Conservation (phyloP, 1,140 invertebrate species). For the Penaeus chinensis region DNA sequence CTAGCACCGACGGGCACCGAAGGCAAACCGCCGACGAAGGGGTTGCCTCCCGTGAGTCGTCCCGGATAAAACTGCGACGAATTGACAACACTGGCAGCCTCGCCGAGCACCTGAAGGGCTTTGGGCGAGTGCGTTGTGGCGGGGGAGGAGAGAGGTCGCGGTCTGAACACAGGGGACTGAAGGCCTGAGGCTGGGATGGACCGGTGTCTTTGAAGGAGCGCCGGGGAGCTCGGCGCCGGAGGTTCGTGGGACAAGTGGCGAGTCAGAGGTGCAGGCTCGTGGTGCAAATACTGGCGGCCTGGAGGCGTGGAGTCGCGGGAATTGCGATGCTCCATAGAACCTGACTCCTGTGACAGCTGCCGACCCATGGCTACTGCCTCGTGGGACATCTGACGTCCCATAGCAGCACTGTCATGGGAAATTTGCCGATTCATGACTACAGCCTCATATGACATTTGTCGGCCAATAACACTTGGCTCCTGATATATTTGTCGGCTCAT, state of each 20-base stretch:
- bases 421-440: neutral
- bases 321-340: too few species aligned
- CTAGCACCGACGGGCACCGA: conserved; percentile 42
- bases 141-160: conserved; percentile 50
- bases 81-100: conserved; percentile 60
- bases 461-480: conserved; percentile 8
- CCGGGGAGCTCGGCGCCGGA: conserved; percentile 36
- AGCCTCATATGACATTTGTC: conserved; percentile 30
- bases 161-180: conserved; percentile 58
- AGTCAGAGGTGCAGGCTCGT: conserved; percentile 25
- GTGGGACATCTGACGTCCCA: conserved; percentile 19
- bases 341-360: neutral
- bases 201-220: conserved; percentile 51
- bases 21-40: conserved; percentile 46
- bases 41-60: conserved; percentile 34
- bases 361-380: conserved; percentile 12
- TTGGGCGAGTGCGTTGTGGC: conserved; percentile 52
- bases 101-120: conserved; percentile 58
- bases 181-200: conserved; percentile 48
- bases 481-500: conserved; percentile 9
- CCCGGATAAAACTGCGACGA: conserved; percentile 64
- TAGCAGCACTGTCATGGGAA: conserved; percentile 12
- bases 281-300: conserved; percentile 37
- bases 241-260: conserved; percentile 48
- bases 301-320: conserved; percentile 8